Percentiles rank a stretch among this genome's conserved stretches.
phyloP scores from a whole-genome alignment of 2,888 invertebrate genomes.

The Tipula lateralis region DNA sequence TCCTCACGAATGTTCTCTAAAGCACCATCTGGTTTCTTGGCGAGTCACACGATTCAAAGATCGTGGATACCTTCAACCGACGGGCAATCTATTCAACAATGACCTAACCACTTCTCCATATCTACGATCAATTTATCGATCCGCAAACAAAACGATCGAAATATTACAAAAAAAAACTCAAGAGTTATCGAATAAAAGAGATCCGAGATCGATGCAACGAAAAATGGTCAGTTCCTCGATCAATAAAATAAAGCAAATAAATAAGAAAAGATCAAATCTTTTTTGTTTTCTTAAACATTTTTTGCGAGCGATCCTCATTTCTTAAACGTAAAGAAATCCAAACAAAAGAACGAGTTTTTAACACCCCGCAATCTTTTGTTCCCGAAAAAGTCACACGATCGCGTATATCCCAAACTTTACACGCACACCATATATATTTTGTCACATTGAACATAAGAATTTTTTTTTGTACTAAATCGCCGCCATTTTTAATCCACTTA shows the following conservation, averaged over 20 bases:
- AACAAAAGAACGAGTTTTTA: not conserved
- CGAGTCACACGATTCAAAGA: too few species aligned
- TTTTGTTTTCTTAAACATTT: not conserved
- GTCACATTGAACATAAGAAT: not conserved
- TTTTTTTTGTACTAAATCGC: not conserved
- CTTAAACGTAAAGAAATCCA: not conserved
- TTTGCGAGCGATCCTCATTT: not conserved
- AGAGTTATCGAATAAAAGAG: not conserved
- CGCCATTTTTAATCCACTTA: slow-evolving; percentile 27
- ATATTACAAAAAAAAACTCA: not conserved
- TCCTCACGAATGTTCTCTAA: too few species aligned
- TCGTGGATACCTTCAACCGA: too few species aligned
- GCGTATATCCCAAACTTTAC: slow-evolving; percentile 12
- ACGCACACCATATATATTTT: not conserved
- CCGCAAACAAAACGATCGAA: not conserved
- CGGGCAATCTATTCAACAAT: too few species aligned
- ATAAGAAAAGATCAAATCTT: not conserved
- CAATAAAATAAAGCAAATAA: not conserved
- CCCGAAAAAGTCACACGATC: slow-evolving; percentile 25
- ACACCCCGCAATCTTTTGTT: slow-evolving; percentile 24
- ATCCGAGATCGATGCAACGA: not conserved
- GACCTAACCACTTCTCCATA: too few species aligned
- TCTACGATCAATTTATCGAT: not conserved
- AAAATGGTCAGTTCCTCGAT: slow-evolving; percentile 1
- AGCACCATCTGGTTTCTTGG: too few species aligned